A percentile compares a stretch with the other conserved stretches of the same genome.
Conservation (phyloP, 2,113 vertebrate genomes). For the Chrysochloris asiatica region DNA sequence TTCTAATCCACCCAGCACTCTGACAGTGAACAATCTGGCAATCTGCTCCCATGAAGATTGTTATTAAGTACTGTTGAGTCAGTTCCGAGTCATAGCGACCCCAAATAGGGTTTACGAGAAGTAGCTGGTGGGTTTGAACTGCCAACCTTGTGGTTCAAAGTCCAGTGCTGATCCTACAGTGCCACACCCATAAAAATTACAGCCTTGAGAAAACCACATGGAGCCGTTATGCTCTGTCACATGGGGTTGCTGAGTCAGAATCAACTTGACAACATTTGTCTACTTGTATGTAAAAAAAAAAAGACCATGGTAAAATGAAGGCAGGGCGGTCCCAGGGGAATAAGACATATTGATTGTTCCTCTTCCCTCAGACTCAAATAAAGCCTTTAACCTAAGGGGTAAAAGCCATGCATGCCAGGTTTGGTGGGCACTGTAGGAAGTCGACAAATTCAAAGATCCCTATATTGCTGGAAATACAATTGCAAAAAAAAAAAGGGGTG, state of each 20-base stretch:
- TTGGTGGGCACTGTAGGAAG: constrained; percentile 60
- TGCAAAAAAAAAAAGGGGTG: constrained; percentile 77
- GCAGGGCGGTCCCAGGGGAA: not conserved
- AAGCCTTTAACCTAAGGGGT: constrained; percentile 24
- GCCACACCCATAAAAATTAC: not conserved
- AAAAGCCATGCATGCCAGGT: constrained; percentile 36
- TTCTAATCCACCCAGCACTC: not conserved
- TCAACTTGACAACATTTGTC: not conserved
- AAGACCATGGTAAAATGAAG: not conserved
- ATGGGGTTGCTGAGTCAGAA: not conserved
- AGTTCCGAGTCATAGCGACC: too few species aligned
- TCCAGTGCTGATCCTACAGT: too few species aligned
- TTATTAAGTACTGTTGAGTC: too few species aligned
- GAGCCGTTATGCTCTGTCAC: not conserved
- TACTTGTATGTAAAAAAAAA: not conserved
- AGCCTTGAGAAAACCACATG: not conserved
- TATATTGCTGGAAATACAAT: constrained; percentile 81
- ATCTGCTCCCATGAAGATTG: too few species aligned
- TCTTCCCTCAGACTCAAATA: constrained; percentile 8
- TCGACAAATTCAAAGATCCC: constrained; percentile 70
- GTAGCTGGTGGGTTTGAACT: too few species aligned
- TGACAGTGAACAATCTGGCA: not conserved
- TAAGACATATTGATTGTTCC: not conserved
- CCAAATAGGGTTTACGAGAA: too few species aligned
- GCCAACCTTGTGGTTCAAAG: too few species aligned